These are phyloP conservation scores for Drosophila barbarae DNA, from an alignment of 2,888 invertebrate species.

Conservation along the genomic window DNA sequence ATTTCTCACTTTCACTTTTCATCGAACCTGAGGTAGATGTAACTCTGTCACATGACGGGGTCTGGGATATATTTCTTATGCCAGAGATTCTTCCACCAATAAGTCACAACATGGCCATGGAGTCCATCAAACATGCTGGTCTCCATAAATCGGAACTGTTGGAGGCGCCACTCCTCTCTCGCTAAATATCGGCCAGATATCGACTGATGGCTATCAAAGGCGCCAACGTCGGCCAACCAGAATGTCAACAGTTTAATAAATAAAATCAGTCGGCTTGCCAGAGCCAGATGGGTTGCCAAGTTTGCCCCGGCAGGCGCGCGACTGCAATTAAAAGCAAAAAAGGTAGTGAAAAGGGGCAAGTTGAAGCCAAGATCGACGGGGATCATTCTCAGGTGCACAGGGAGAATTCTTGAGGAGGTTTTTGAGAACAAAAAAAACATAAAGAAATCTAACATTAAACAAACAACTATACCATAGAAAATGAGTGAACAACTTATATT, in stretches of 20 bases:
- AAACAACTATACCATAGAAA: background rate
- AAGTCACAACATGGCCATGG: slow-evolving; percentile 40
- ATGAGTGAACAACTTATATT: background rate
- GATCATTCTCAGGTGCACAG: slow-evolving; percentile 32
- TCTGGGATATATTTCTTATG: background rate
- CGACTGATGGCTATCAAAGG: slow-evolving; percentile 55
- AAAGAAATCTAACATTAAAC: too few relatives aligned
- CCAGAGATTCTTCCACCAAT: slow-evolving; percentile 28
- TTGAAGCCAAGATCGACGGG: slow-evolving; percentile 32
- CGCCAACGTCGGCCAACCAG: slow-evolving; percentile 45
- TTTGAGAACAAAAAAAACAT: background rate
- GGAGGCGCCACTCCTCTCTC: slow-evolving; percentile 49
- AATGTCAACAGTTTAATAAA: slow-evolving; percentile 76
- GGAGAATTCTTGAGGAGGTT: background rate
- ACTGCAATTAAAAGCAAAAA: slow-evolving; percentile 61
- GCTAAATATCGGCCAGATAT: slow-evolving; percentile 31
- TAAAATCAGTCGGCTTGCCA: slow-evolving; percentile 68
- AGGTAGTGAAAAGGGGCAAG: slow-evolving; percentile 28
- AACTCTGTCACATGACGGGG: background rate
- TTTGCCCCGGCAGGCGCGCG: slow-evolving; percentile 38
- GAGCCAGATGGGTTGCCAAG: slow-evolving; percentile 35
- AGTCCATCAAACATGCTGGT: slow-evolving; percentile 57
- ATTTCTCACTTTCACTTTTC: slow-evolving; percentile 62
- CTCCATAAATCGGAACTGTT: slow-evolving; percentile 61
- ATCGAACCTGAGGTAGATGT: slow-evolving; percentile 2